These are phyloP conservation scores for Gryllus longicercus DNA, from an alignment of 2,888 invertebrate species.

Conservation along the genomic window DNA sequence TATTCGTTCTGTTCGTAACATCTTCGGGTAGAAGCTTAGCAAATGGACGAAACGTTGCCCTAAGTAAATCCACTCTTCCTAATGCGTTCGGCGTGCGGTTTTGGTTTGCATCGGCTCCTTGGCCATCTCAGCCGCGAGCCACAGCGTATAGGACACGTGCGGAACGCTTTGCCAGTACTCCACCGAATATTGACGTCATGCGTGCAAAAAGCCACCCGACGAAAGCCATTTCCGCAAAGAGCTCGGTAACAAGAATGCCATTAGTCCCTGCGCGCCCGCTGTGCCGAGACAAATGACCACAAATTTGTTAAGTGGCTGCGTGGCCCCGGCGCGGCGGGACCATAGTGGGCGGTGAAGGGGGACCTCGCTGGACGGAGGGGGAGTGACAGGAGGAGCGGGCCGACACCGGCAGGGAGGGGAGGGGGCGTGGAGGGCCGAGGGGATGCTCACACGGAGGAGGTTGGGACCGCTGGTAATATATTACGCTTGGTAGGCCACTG, in stretches of 20 bases:
- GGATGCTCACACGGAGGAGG: not conserved
- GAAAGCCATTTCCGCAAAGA: not conserved
- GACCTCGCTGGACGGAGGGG: not conserved
- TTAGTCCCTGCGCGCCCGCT: slow-evolving; percentile 12
- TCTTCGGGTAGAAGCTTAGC: too few species aligned
- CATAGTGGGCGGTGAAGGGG: not conserved
- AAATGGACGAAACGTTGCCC: too few species aligned
- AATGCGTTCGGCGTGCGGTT: too few species aligned
- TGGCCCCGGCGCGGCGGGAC: not conserved
- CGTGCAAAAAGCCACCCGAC: not conserved
- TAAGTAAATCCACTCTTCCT: too few species aligned
- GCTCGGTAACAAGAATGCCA: slow-evolving; percentile 17
- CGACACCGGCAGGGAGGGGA: not conserved
- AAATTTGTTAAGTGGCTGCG: slow-evolving; percentile 24
- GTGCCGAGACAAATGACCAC: slow-evolving; percentile 28
- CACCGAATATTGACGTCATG: not conserved
- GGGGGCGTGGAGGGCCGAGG: not conserved
- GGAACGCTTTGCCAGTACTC: not conserved
- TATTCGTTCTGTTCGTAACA: too few species aligned
- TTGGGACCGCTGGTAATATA: slow-evolving; percentile 22
- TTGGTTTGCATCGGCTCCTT: too few species aligned
- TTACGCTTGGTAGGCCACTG: slow-evolving; percentile 23
- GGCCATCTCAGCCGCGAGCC: not conserved
- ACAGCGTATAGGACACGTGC: not conserved
- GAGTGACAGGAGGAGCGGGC: not conserved